These are phyloP conservation scores for Cetoscarus ocellatus DNA, from an alignment of 2,797 vertebrate genomes.

Conservation along the genomic window DNA sequence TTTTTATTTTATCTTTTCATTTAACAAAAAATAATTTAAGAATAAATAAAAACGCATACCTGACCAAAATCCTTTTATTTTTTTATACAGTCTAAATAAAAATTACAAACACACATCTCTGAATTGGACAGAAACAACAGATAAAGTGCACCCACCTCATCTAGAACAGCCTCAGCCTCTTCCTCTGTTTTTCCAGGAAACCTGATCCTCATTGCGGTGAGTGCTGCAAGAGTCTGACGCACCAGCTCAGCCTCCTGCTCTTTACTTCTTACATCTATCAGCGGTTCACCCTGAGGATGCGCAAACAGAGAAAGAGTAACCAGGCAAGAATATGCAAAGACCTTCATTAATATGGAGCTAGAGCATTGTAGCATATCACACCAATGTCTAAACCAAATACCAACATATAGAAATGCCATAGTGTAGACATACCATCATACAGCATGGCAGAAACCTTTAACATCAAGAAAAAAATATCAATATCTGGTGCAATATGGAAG, in stretches of 20 bases:
- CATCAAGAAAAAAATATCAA: background rate
- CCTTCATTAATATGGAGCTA: background rate
- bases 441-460: background rate
- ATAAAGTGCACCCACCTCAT: constrained; percentile 88
- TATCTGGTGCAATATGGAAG: background rate
- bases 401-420: too few species aligned
- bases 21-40: too few species aligned
- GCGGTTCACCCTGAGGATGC: constrained; percentile 86
- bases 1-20: too few species aligned
- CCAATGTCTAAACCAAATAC: background rate
- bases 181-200: constrained; percentile 96
- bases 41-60: too few species aligned
- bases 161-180: constrained; percentile 92
- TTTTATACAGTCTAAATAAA: background rate
- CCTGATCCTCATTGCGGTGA: constrained; percentile 94
- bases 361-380: background rate
- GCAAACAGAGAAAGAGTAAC: constrained; percentile 36
- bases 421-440: background rate
- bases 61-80: background rate
- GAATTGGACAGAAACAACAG: background rate
- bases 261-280: constrained; percentile 90
- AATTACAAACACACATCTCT: background rate
- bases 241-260: constrained; percentile 93
- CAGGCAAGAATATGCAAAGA: background rate
- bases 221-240: constrained; percentile 91